Conservation (phyloP, 1,140 invertebrate species). For the Saccostrea glomerata region DNA sequence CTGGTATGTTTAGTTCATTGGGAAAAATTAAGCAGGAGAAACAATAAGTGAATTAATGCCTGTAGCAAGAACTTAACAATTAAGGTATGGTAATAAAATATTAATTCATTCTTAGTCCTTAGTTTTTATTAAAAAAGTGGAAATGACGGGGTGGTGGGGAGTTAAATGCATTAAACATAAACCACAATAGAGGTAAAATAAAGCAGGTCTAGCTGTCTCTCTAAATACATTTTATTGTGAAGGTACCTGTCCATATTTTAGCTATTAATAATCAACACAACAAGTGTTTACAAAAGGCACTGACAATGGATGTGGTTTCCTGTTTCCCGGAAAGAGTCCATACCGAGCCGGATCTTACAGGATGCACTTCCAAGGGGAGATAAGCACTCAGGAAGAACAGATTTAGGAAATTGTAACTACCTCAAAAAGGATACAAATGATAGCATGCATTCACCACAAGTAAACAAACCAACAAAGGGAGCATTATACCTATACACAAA, state of each 20-base stretch:
- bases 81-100: too few relatives aligned
- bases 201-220: too few relatives aligned
- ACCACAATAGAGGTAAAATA: too few relatives aligned
- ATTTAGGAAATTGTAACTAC: slow-evolving; percentile 2
- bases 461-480: slow-evolving; percentile 19
- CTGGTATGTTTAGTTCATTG: too few relatives aligned
- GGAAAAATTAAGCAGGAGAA: too few relatives aligned
- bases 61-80: too few relatives aligned
- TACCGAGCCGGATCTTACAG: neutral
- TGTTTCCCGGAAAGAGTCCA: neutral
- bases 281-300: neutral
- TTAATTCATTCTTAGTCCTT: too few relatives aligned
- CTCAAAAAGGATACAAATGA: slow-evolving; percentile 23
- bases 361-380: slow-evolving; percentile 3
- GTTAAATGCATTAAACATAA: too few relatives aligned
- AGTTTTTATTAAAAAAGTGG: too few relatives aligned
- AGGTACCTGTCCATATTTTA: neutral
- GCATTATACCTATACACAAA: neutral
- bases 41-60: too few relatives aligned
- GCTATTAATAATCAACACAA: neutral
- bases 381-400: slow-evolving; percentile 18
- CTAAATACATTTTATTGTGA: neutral
- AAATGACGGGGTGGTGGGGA: too few relatives aligned
- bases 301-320: slow-evolving; percentile 2
- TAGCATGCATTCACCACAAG: neutral